Base-by-base conservation (phyloP, 1,140 invertebrate species). In the Drosophila prosaltans region DNA sequence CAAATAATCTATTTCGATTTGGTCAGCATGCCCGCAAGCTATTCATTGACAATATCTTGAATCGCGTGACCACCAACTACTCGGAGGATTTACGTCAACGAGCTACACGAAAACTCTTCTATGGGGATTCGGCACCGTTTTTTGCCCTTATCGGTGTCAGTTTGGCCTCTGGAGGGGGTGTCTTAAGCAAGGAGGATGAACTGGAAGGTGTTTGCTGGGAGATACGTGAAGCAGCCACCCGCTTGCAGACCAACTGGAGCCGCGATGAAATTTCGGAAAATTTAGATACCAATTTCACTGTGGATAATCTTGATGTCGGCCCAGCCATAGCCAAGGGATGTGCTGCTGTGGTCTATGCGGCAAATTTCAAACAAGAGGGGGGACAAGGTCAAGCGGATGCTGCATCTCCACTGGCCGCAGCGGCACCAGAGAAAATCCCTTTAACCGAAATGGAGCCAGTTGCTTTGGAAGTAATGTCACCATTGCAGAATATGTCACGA, bases 271-370 rank as follows among this genome's bases (percentile, higher is more conserved):
- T 93, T 32, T 92, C 94, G 74, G 90, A 91, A 2, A 71, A 80
- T 41, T 74, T 92, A 24, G 81, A 92, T 58, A 83, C 92, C 32
- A 73, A 92, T 28, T 80, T 94, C 3, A 93, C 80, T 62, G 93
- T 97, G 21, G 92, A 94, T 26, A 93, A 95, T 82, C 94, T 97
- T 67, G 93, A 95, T 62, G 93, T 97, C 68, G 96, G 96, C 2
- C 93, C 94, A 26, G 92, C 94, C 0, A 95, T 98, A 73, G 96
- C 95, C 7, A 97, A 97, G 92, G 97, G 97, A 28, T 96, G 96
- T 90, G 96, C 95, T 78, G 97, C 96, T 45, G 96, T 95, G 40
- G 96, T 98, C 4, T 97, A 97, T 91, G 94, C 95, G 28, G 96
- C 96, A 92, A 75, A 92, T 93, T 67, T 94, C 93, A 82, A 89